Evolutionary conservation across 2,113 vertebrate species (phyloP).

Genomic region (Rhadina sibilatrix): DNA sequence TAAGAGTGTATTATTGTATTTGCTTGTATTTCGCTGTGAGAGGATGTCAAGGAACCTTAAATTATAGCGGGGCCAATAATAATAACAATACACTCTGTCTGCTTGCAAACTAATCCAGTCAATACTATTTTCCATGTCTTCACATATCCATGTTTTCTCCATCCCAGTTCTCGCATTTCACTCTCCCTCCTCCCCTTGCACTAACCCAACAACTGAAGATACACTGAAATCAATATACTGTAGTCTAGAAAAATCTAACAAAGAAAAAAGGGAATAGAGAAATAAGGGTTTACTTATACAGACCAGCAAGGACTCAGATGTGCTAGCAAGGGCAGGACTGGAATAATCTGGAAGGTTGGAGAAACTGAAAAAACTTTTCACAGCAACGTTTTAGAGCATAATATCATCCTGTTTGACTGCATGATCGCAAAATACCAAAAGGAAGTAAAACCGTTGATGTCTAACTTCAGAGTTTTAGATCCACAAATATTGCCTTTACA

Average conservation of each 20-base stretch:
- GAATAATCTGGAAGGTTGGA: neutral
- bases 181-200: neutral
- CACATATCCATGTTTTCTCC: neutral
- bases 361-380: neutral
- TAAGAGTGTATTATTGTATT: neutral
- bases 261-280: neutral
- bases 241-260: neutral
- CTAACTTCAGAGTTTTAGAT: slow-evolving; percentile 11
- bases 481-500: slow-evolving; percentile 33
- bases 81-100: neutral
- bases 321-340: neutral
- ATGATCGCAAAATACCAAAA: neutral
- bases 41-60: neutral
- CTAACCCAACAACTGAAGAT: neutral
- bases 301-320: neutral
- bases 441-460: slow-evolving; percentile 40
- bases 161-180: neutral
- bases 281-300: neutral
- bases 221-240: neutral
- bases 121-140: neutral
- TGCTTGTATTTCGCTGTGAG: neutral
- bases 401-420: neutral
- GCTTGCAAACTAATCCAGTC: neutral
- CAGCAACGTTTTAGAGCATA: neutral
- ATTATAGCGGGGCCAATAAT: neutral